Conservation (phyloP, 2,797 vertebrate genomes). For the Silurus lanzhouensis region DNA sequence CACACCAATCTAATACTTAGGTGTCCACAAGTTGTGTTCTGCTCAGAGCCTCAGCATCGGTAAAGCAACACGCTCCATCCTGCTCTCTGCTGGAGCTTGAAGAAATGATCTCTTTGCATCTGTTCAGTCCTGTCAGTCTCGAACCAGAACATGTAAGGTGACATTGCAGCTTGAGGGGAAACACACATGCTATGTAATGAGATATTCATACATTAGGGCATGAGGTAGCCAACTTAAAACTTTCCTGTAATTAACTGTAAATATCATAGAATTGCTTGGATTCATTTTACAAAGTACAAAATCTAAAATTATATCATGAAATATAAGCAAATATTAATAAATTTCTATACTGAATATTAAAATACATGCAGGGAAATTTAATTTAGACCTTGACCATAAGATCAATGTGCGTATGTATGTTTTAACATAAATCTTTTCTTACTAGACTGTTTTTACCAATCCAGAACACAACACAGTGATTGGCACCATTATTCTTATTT, state of each 20-base stretch:
- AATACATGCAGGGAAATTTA: neutral
- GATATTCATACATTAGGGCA: conserved; percentile 2
- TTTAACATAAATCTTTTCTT: no score
- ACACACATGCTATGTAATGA: conserved; percentile 19
- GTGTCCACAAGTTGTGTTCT: no score
- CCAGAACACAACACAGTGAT: neutral
- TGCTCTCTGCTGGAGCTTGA: conserved; percentile 18
- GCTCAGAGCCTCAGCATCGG: neutral
- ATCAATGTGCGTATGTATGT: no score
- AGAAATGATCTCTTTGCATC: neutral
- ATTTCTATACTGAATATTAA: no score
- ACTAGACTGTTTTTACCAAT: neutral
- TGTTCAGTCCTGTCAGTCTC: conserved; percentile 28
- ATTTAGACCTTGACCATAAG: neutral
- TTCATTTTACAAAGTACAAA: neutral
- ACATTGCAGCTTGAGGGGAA: neutral
- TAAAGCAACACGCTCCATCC: neutral
- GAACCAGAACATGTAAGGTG: conserved; percentile 3
- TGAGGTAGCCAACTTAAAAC: neutral
- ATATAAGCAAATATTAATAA: neutral
- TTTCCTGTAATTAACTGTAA: neutral
- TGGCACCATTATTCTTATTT: neutral
- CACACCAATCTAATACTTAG: no score
- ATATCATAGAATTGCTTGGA: neutral
- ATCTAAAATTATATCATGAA: neutral